Percentiles rank a stretch among this genome's conserved stretches.
Conservation (phyloP, 2,797 vertebrate species). For the Gallinago stenura region DNA sequence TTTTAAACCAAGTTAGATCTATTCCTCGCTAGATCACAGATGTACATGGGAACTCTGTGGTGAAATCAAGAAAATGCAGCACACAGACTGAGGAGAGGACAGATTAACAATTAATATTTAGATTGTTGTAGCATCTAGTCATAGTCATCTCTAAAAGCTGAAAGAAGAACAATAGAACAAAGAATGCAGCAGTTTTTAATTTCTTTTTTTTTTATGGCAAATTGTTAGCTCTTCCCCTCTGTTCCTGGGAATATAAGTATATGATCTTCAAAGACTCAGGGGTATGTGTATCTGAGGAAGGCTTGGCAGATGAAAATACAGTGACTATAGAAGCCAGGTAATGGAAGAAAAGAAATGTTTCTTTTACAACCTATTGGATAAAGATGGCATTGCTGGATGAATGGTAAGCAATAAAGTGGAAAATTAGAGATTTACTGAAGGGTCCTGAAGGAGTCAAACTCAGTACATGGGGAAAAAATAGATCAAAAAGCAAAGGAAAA, state of each 20-base stretch:
- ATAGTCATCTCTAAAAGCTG: neutral
- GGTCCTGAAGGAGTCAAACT: neutral
- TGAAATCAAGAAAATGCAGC: neutral
- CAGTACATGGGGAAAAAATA: neutral
- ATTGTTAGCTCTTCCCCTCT: neutral
- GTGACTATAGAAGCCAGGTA: neutral
- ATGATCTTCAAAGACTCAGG: neutral
- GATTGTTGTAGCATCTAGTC: neutral
- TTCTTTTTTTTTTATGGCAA: neutral
- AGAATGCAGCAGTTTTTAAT: neutral
- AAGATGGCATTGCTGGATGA: neutral
- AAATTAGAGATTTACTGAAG: neutral
- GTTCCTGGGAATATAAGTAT: neutral
- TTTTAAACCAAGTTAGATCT: neutral
- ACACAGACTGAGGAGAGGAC: neutral
- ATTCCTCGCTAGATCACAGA: neutral
- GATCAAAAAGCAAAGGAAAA: neutral
- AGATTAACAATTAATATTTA: neutral
- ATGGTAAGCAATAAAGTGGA: neutral
- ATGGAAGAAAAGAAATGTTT: neutral
- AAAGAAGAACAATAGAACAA: neutral
- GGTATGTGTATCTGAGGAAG: neutral
- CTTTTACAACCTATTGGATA: neutral
- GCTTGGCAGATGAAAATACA: neutral
- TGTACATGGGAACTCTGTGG: neutral